Percentiles rank a stretch among this genome's conserved stretches.
These are phyloP conservation scores for Torymus auratus DNA, from an alignment of 2,888 invertebrate genomes.

Conservation along the genomic window DNA sequence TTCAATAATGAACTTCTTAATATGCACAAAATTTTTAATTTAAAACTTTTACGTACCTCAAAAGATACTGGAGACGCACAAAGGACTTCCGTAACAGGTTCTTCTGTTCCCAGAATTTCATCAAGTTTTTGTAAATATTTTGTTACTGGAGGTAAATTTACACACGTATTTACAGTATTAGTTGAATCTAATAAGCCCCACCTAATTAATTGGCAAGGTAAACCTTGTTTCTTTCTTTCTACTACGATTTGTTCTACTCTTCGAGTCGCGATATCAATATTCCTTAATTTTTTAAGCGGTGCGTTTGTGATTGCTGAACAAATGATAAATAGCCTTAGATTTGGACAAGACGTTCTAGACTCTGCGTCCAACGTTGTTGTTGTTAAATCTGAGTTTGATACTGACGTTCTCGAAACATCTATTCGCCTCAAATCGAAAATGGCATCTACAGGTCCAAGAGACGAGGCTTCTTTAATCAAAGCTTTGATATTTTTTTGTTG, in stretches of 20 bases:
- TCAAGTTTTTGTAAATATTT: conserved; percentile 50
- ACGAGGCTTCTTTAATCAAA: conserved; percentile 54
- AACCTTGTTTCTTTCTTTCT: conserved; percentile 46
- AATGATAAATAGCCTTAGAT: conserved; percentile 55
- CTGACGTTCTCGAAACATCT: neutral
- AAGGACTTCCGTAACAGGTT: conserved; percentile 28
- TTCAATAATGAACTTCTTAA: neutral
- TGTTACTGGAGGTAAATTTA: conserved; percentile 30
- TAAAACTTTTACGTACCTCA: conserved; percentile 27
- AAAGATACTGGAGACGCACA: neutral
- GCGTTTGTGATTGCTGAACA: conserved; percentile 37
- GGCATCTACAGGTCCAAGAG: conserved; percentile 53
- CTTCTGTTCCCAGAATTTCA: conserved; percentile 39
- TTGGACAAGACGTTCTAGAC: conserved; percentile 39
- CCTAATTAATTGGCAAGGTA: conserved; percentile 52
- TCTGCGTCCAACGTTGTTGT: conserved; percentile 57
- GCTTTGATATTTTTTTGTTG: conserved; percentile 48
- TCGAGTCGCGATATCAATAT: neutral
- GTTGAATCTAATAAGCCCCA: conserved; percentile 30
- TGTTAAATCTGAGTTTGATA: conserved; percentile 2
- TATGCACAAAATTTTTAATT: neutral
- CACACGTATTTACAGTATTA: neutral
- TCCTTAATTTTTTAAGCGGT: neutral
- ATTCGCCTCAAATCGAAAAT: conserved; percentile 58
- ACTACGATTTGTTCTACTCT: conserved; percentile 46